A percentile compares a stretch with the other conserved stretches of the same genome.
These are phyloP conservation scores for Montipora cactus DNA, from an alignment of 64 coral and sea anemone genomes.

Conservation along the genomic window DNA sequence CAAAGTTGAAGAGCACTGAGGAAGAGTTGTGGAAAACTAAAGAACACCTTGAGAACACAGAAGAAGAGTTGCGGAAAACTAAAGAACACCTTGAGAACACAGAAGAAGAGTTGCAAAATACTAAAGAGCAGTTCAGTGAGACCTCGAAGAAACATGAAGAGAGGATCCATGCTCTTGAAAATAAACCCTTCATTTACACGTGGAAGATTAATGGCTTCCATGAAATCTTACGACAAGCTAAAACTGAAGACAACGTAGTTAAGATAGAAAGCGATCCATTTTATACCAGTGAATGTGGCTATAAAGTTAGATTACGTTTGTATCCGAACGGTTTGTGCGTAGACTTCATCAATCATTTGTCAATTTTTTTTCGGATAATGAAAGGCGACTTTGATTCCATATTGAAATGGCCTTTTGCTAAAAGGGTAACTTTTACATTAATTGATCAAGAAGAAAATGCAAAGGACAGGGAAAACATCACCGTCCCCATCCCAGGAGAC, in stretches of 20 bases:
- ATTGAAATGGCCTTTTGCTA: constrained; percentile 12
- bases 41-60: no score
- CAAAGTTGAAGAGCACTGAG: no score
- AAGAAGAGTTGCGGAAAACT: no score
- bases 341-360: no score
- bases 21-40: no score
- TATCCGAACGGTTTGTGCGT: no score
- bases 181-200: background rate
- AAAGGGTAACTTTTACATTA: background rate
- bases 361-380: background rate
- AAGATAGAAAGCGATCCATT: no score
- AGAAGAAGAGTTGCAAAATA: no score
- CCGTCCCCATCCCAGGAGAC: rapidly evolving
- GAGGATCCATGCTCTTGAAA: background rate
- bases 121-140: no score
- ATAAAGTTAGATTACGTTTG: background rate
- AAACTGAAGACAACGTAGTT: background rate
- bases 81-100: no score
- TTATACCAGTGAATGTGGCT: background rate
- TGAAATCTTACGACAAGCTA: background rate
- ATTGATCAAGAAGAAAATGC: background rate
- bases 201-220: background rate
- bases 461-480: background rate
- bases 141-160: no score
- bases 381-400: constrained; percentile 11